Conservation (phyloP, 1,140 invertebrate genomes). For the Halictus rubicundus region DNA sequence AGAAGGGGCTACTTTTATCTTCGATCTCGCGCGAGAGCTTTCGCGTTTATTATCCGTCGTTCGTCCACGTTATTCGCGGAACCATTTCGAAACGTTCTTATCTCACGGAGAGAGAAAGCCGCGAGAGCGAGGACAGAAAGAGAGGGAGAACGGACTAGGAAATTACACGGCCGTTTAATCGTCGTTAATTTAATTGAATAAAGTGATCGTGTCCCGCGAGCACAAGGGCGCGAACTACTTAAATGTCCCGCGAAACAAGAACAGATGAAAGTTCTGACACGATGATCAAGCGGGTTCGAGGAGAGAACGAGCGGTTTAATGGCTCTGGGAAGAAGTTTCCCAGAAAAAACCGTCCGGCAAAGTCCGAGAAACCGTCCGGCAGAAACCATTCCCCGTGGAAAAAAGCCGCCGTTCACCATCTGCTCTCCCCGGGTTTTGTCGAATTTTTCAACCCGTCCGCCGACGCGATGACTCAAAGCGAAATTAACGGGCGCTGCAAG, state of each 20-base stretch:
- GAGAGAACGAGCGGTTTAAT: not conserved
- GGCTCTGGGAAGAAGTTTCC: not conserved
- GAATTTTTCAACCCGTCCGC: too few relatives aligned
- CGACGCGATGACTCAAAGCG: too few relatives aligned
- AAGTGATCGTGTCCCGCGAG: too few relatives aligned
- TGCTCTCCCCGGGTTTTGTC: too few relatives aligned
- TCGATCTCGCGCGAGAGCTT: not conserved
- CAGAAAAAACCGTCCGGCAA: too few relatives aligned
- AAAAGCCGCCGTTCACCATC: too few relatives aligned
- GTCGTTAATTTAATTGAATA: not conserved
- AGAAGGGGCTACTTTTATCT: not conserved
- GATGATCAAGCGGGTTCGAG: not conserved
- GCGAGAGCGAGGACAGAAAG: too few relatives aligned
- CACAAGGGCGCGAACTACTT: not conserved
- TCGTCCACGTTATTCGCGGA: not conserved
- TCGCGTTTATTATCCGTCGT: conserved; percentile 16
- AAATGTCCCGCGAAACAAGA: not conserved
- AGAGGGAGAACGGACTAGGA: too few relatives aligned
- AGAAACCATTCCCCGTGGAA: too few relatives aligned
- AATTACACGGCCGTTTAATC: too few relatives aligned
- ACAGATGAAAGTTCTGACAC: not conserved
- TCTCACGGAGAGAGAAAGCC: not conserved
- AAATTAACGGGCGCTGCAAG: too few relatives aligned
- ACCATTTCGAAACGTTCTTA: not conserved
- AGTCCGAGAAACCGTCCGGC: too few relatives aligned